Evolutionary conservation across 2,113 vertebrate species (phyloP).

Genomic region (Menidia beryllina): DNA sequence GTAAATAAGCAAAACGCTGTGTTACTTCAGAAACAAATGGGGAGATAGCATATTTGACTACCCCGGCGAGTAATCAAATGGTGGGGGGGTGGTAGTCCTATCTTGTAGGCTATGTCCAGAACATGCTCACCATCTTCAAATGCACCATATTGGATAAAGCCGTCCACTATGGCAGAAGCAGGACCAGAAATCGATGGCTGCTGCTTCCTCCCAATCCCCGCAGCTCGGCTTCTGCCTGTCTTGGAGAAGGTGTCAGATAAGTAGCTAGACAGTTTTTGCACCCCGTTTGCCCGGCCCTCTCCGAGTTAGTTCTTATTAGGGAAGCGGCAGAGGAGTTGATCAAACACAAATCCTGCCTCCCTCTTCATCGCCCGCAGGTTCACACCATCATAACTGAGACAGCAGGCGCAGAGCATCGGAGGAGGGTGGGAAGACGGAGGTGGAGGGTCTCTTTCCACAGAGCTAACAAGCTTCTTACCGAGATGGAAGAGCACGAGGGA

Average conservation of each 20-base stretch:
- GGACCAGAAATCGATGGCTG: no score
- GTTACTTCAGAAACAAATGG: no score
- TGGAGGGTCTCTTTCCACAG: slow-evolving; percentile 32
- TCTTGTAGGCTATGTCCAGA: no score
- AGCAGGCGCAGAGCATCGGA: slow-evolving; percentile 8
- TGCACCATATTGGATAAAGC: no score
- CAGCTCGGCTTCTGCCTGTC: no score
- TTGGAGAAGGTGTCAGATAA: slow-evolving; percentile 47
- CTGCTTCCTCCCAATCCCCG: no score
- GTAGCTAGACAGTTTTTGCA: slow-evolving; percentile 33
- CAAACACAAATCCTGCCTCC: slow-evolving; percentile 36
- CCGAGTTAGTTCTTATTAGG: slow-evolving; percentile 34
- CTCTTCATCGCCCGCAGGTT: slow-evolving; percentile 53
- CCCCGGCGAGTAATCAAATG: no score
- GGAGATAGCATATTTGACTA: no score
- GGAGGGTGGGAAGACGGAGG: neutral
- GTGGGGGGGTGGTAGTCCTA: no score
- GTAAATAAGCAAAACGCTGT: no score
- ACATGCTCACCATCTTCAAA: no score
- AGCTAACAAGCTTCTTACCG: slow-evolving; percentile 60
- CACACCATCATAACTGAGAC: slow-evolving; percentile 32
- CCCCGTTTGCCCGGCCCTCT: slow-evolving; percentile 7
- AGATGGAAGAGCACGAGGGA: slow-evolving; percentile 12
- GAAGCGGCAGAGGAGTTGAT: slow-evolving; percentile 37
- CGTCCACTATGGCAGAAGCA: no score